These are phyloP conservation scores for Andrena bicolor DNA, from an alignment of 2,888 invertebrate species.

Conservation along the genomic window DNA sequence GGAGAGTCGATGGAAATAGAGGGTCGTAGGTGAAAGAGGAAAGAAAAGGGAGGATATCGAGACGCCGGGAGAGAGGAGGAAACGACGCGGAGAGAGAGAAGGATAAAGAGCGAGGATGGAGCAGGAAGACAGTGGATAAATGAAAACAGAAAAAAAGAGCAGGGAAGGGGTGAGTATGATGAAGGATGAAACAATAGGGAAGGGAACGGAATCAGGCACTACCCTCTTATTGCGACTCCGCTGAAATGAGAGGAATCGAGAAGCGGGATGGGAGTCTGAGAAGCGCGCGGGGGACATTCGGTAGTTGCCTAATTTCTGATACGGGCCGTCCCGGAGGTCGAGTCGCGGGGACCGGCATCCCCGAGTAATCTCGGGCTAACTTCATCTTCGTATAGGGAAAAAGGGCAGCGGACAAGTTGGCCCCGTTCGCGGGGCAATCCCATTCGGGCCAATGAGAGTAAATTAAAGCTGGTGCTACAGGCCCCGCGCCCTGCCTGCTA, in stretches of 20 bases:
- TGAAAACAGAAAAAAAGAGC: constrained; percentile 42
- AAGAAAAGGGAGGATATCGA: constrained; percentile 29
- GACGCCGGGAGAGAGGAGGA: constrained; percentile 12
- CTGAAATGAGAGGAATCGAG: constrained; percentile 16
- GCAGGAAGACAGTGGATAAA: constrained; percentile 26
- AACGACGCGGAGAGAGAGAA: neutral
- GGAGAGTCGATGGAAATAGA: constrained; percentile 23
- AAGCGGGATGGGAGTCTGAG: neutral
- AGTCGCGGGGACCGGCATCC: constrained; percentile 30
- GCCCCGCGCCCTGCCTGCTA: constrained; percentile 52
- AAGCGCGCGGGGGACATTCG: constrained; percentile 42
- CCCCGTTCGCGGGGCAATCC: constrained; percentile 56
- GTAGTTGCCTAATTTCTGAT: constrained; percentile 76
- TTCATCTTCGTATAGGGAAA: constrained; percentile 61
- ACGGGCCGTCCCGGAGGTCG: constrained; percentile 61
- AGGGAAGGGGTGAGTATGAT: constrained; percentile 17
- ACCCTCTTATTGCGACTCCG: constrained; percentile 76
- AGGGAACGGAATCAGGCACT: constrained; percentile 69
- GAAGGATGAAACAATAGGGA: constrained; percentile 66
- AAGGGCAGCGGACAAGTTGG: constrained; percentile 54
- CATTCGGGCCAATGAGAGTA: constrained; percentile 64
- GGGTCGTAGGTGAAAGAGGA: neutral
- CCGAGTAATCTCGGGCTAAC: constrained; percentile 57
- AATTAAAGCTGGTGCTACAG: constrained; percentile 66
- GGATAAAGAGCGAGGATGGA: neutral